phyloP scores from a whole-genome alignment of 1,140 invertebrate genomes.

The Pogonomyrmex californicus region DNA sequence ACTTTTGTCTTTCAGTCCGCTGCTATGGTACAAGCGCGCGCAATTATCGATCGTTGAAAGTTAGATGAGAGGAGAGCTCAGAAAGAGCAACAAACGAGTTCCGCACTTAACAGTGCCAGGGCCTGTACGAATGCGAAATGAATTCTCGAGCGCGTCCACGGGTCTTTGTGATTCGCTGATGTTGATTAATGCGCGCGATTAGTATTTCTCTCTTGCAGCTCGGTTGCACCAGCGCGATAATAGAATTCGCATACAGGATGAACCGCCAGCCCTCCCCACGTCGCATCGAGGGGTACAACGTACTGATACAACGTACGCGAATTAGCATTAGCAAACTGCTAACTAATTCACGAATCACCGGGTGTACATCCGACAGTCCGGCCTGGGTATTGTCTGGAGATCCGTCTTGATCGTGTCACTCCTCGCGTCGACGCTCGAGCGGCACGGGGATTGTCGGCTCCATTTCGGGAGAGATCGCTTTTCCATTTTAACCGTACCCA shows the following conservation, averaged over 20 bases:
- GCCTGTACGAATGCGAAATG: conserved; percentile 23
- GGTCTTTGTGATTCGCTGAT: conserved; percentile 53
- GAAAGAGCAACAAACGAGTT: conserved; percentile 36
- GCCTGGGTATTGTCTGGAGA: conserved; percentile 3
- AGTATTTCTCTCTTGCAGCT: conserved; percentile 31
- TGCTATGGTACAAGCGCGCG: not conserved
- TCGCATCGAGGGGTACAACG: conserved; percentile 9
- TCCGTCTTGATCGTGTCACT: conserved; percentile 34
- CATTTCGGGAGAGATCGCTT: not conserved
- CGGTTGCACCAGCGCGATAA: conserved; percentile 13
- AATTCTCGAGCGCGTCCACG: not conserved
- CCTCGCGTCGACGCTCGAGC: conserved; percentile 18
- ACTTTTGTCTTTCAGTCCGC: not conserved
- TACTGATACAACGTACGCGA: conserved; percentile 24
- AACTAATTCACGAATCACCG: conserved; percentile 35
- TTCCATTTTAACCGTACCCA: not conserved
- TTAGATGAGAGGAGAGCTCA: not conserved
- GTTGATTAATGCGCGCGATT: conserved; percentile 55
- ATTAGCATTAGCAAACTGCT: conserved; percentile 54
- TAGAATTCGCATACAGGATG: conserved; percentile 60
- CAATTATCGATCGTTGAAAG: conserved; percentile 45
- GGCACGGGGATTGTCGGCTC: not conserved
- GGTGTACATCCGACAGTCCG: not conserved
- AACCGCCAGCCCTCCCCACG: not conserved
- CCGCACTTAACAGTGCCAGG: not conserved